phyloP scores from a whole-genome alignment of 2,888 invertebrate species.

The Macrosoma leucophasiata region DNA sequence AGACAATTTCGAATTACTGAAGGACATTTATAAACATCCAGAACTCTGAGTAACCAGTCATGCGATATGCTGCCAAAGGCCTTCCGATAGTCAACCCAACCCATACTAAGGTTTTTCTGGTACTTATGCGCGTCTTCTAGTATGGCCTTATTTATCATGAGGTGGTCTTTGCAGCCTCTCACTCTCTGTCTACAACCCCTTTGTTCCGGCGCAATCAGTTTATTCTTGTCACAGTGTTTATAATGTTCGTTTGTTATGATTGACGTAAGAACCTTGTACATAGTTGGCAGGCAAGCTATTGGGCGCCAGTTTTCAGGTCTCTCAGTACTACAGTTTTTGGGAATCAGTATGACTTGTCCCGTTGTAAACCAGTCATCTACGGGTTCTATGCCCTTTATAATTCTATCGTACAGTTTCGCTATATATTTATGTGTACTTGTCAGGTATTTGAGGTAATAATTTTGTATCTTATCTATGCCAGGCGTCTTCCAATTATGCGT shows the following conservation, averaged over 20 bases:
- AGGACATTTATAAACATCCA: conserved; percentile 10
- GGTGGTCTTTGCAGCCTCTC: conserved; percentile 17
- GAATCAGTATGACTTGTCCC: conserved; percentile 9
- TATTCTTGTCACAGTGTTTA: conserved; percentile 3
- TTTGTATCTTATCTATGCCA: conserved; percentile 15
- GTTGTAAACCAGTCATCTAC: conserved; percentile 11
- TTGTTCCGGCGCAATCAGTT: conserved; percentile 12
- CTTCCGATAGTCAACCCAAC: conserved; percentile 14
- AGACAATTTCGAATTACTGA: conserved; percentile 1
- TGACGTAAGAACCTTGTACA: conserved; percentile 14
- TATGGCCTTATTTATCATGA: conserved; percentile 18
- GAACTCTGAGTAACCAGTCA: conserved; percentile 4
- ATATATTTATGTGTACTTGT: conserved; percentile 6
- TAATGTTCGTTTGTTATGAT: conserved; percentile 10
- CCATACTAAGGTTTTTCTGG: conserved; percentile 17
- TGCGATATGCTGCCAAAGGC: conserved; percentile 11
- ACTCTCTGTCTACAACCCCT: conserved; percentile 11
- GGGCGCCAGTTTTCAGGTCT: conserved; percentile 12
- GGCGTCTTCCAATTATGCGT: conserved; percentile 15
- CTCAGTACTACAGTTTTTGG: conserved; percentile 4
- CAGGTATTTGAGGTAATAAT: conserved; percentile 12
- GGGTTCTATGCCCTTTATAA: conserved; percentile 1
- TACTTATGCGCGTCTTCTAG: conserved; percentile 15
- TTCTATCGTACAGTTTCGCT: not conserved
- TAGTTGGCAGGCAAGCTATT: conserved; percentile 15